These are phyloP conservation scores for Propsilocerus akamusi DNA, from an alignment of 1,140 invertebrate genomes.

Conservation along the genomic window DNA sequence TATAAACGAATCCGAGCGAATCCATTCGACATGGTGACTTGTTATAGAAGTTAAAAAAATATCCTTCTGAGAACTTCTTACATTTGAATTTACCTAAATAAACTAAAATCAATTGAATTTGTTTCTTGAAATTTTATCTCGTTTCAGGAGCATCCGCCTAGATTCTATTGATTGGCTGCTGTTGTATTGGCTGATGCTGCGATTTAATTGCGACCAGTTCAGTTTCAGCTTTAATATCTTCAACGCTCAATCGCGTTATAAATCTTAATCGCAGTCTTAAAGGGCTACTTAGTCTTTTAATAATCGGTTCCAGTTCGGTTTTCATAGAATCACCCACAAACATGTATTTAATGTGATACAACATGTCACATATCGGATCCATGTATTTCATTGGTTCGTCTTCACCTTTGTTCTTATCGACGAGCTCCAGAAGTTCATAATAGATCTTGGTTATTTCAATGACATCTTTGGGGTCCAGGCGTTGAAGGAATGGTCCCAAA, in stretches of 20 bases:
- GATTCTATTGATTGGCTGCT: too few relatives aligned
- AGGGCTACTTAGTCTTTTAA: slow-evolving; percentile 63
- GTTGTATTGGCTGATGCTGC: neutral
- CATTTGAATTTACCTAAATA: too few relatives aligned
- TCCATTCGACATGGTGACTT: too few relatives aligned
- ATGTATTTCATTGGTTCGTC: slow-evolving; percentile 62
- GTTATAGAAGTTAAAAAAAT: too few relatives aligned
- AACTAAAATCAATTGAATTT: too few relatives aligned
- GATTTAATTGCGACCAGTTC: neutral
- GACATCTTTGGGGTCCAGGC: slow-evolving; percentile 59
- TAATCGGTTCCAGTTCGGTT: slow-evolving; percentile 75
- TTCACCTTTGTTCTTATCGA: slow-evolving; percentile 46
- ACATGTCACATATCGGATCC: slow-evolving; percentile 83
- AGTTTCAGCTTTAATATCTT: slow-evolving; percentile 39
- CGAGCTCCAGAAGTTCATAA: slow-evolving; percentile 77
- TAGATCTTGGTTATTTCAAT: slow-evolving; percentile 73
- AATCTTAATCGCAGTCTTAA: slow-evolving; percentile 81
- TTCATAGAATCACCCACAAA: slow-evolving; percentile 92
- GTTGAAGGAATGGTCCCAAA: slow-evolving; percentile 72
- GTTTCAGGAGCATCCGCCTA: too few relatives aligned
- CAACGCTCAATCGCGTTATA: slow-evolving; percentile 74
- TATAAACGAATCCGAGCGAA: too few relatives aligned
- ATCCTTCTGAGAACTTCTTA: too few relatives aligned
- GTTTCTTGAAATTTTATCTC: too few relatives aligned
- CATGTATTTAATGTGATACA: slow-evolving; percentile 94